Base-by-base conservation (phyloP, 2,797 vertebrate genomes). In the Cheirogaleus major region DNA sequence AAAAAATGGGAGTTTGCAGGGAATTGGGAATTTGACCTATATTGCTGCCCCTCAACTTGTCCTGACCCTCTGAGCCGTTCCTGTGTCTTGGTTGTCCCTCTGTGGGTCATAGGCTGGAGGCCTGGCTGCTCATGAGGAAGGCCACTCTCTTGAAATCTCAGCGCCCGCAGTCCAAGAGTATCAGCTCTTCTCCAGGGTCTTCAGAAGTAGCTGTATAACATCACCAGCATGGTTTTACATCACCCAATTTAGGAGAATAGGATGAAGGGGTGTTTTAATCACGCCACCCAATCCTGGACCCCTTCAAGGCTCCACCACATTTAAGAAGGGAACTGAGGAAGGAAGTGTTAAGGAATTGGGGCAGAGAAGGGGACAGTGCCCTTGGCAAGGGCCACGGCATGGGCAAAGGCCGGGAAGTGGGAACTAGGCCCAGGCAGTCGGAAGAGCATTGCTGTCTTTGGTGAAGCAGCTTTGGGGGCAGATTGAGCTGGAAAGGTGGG, bases 301-400 rank as follows among this genome's bases (percentile, higher is more conserved):
- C 69, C 23, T 22, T 30, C 32, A 48, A 48, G 81, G 8, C n/a
- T 89, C 52, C 11, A 41, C 65, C 27, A 12, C 7, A 30, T n/a
- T 22, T 25, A 91, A 91, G 65, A 67, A 85, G 59, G 52, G 55
- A 84, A 57, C 41, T 30, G 67, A 91, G 30, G 32, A 23, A 38
- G 11, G 32, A 23, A 38, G 11, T 41, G 7, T 76, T 45, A 35
- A 41, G 55, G 55, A 63, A 45, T 67, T 10, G 0, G n/a, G 52
- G 57, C 65, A 23, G 83, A 59, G 23, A 45, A 8, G 12, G 57
- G 55, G 55, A 13, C 59, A 61, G 41, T 2, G 0, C 38, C 59
- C 27, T 52, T 11, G 50, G 35, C 12, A 7, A 22, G 45, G 25
- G 23, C 35, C 2, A 0, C 15, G 10, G 23, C 2, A 0, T 5